Evolutionary conservation across 2,888 invertebrate genomes (phyloP).

Genomic region (Caenorhabditis zanzibari): DNA sequence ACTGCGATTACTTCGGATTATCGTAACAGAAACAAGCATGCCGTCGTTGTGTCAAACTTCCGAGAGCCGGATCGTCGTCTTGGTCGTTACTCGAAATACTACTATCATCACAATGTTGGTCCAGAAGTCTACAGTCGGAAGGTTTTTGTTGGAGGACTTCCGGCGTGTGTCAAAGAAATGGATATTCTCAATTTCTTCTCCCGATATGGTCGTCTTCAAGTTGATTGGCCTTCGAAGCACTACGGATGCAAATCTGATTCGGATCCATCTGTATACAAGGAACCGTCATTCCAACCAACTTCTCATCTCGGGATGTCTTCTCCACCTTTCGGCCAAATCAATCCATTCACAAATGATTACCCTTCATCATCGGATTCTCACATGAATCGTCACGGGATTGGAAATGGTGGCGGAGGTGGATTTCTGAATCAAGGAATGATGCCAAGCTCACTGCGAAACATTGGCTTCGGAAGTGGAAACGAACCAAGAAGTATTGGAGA

Average conservation of each 20-base stretch:
- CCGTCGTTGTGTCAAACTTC: constrained; percentile 58
- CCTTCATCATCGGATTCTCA: not conserved
- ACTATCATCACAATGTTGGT: constrained; percentile 71
- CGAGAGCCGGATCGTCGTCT: constrained; percentile 64
- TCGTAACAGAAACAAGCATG: constrained; percentile 31
- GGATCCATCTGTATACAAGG: constrained; percentile 93
- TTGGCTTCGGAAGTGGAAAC: not conserved
- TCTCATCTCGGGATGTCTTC: constrained; percentile 47
- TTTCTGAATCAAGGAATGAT: constrained; percentile 21
- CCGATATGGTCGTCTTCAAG: constrained; percentile 96
- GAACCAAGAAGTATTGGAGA: constrained; percentile 1
- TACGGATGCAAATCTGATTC: constrained; percentile 60
- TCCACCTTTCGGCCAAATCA: constrained; percentile 61
- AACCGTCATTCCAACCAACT: constrained; percentile 21
- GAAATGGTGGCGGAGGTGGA: constrained; percentile 9
- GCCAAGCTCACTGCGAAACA: constrained; percentile 2
- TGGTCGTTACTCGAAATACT: constrained; percentile 65
- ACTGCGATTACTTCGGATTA: constrained; percentile 13
- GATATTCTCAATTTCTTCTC: constrained; percentile 98
- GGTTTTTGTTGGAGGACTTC: constrained; percentile 97
- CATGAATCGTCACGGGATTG: not conserved
- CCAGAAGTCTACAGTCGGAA: constrained; percentile 87
- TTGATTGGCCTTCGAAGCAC: constrained; percentile 97
- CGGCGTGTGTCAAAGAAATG: constrained; percentile 98
- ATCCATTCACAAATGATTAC: constrained; percentile 45